phyloP scores from a whole-genome alignment of 2,113 vertebrate genomes.

The Perca fluviatilis region DNA sequence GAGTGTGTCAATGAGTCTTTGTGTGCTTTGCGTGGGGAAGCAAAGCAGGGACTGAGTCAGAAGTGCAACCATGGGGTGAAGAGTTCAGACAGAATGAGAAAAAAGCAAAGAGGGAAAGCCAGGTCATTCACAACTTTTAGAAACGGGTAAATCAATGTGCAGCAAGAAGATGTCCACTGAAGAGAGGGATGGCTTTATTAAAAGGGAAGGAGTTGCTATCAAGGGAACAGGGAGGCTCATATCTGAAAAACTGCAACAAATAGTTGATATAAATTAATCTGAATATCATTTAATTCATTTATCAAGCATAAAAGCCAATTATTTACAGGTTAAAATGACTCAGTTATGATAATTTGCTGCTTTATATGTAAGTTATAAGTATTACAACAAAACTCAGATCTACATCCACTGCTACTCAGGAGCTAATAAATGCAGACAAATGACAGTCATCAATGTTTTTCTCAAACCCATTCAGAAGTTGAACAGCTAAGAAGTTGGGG shows the following conservation, averaged over 20 bases:
- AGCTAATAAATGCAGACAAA: neutral
- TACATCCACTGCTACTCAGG: neutral
- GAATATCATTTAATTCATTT: neutral
- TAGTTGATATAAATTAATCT: neutral
- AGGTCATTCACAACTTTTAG: neutral
- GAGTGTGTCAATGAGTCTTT: slow-evolving; percentile 71
- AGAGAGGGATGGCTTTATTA: neutral
- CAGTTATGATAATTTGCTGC: neutral
- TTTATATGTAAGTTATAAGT: neutral
- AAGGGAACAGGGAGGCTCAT: neutral
- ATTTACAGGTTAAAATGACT: neutral
- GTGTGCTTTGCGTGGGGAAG: slow-evolving; percentile 56
- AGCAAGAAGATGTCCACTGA: neutral
- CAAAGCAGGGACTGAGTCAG: slow-evolving; percentile 60
- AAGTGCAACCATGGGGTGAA: slow-evolving; percentile 67
- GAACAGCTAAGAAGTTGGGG: neutral
- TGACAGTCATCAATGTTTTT: neutral
- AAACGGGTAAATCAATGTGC: slow-evolving; percentile 4
- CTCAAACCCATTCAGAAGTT: neutral
- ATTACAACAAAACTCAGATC: neutral
- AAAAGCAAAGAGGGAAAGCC: slow-evolving; percentile 12
- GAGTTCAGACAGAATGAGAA: slow-evolving; percentile 58
- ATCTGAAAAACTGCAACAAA: neutral
- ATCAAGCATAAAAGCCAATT: neutral
- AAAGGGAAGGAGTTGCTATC: neutral